A percentile compares a stretch with the other conserved stretches of the same genome.
Evolutionary conservation across 2,888 invertebrate species (phyloP).

Genomic region (Gortyna flavago): DNA sequence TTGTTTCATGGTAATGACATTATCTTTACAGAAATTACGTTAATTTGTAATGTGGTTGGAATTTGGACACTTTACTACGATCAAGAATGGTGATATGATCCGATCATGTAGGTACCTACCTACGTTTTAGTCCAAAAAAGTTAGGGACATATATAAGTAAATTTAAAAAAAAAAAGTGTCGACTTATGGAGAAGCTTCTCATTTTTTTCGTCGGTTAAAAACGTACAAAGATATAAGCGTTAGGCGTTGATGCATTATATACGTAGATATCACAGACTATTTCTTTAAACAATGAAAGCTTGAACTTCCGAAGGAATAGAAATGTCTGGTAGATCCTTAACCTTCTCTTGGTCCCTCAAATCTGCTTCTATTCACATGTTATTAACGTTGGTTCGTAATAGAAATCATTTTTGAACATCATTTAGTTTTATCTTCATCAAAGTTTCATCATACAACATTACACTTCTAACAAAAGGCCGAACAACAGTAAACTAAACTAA

Average conservation of each 20-base stretch:
- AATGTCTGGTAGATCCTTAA: not conserved
- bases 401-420: not conserved
- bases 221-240: no score
- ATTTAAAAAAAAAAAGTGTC: no score
- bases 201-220: no score
- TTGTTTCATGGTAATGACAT: slow-evolving; percentile 61
- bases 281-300: not conserved
- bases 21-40: slow-evolving; percentile 57
- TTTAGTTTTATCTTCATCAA: slow-evolving; percentile 20
- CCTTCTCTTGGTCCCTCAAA: no score
- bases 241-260: no score
- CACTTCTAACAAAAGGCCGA: slow-evolving; percentile 31
- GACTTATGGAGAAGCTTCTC: no score
- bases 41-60: slow-evolving; percentile 43
- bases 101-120: no score
- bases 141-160: no score
- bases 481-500: slow-evolving; percentile 5
- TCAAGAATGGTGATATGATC: not conserved
- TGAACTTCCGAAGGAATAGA: not conserved
- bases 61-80: slow-evolving; percentile 13
- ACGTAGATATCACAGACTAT: no score
- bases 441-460: not conserved
- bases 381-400: no score
- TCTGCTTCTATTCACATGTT: not conserved
- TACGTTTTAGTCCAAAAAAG: no score